Evolutionary conservation across 2,797 vertebrate genomes (phyloP), one percentile per base, ranked within the genome.

Genomic region (Etheostoma perlongum): DNA sequence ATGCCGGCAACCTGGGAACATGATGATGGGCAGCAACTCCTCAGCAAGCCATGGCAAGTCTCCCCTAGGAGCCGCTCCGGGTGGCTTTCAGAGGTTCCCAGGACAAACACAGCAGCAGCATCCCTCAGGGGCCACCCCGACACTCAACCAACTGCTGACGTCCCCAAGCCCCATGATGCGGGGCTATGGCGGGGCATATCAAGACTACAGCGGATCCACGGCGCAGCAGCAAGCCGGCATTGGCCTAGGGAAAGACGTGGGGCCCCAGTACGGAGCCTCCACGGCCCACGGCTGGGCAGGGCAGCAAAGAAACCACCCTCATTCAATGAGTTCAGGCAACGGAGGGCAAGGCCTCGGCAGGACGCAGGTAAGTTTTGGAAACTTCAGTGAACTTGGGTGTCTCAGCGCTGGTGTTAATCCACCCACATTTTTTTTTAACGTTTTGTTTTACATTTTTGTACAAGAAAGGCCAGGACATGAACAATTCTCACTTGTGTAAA

Each of bases 141-240:
- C 97, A 81, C 94, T 98, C 84, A 98, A 98, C 94, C 97, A 98
- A 93, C 96, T 98, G 89, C 95, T 98, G 75, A 98, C 97, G 33
- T 97, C 97, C 84, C 97, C 97, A 68, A 97, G 97, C 93, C 97
- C 97, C 65, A 97, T 97, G 96, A 97, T 97, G 96, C 92, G 97
- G 82, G 96, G 96, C 84, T 98, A 98, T 47, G 95, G 96, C 78
- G 94, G 94, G 74, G 93, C 94, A 82, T 98, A 97, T 89, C 95
- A 96, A 88, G 97, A 98, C 90, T 97, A 97, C 90, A 92, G 93
- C 86, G 94, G 90, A 88, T 91, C 96, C 78, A 66, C 93, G 75
- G 93, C 95, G 8, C 87, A 92, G 75, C 95, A 96, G 84, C 96
- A 96, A 78, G 91, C 90, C 85, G 92, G 84, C 71, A 90, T 93